Evolutionary conservation across 2,797 vertebrate genomes (phyloP).

Genomic region (Xiphophorus birchmanni): DNA sequence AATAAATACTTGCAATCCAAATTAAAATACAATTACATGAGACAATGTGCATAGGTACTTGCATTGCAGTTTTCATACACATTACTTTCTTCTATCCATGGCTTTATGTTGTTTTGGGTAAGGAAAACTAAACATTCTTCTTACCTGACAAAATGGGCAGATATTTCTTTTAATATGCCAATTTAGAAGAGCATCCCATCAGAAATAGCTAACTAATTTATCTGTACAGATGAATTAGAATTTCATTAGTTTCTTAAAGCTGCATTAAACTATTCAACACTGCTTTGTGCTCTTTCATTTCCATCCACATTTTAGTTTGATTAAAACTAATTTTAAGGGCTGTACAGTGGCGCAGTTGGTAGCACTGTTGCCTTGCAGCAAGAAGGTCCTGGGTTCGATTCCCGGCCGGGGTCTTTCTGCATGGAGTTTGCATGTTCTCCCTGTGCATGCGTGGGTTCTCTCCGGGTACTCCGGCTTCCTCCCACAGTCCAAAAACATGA

Average conservation of each 20-base stretch:
- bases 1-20: constrained; percentile 7
- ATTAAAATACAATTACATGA: neutral
- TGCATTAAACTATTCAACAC: constrained; percentile 22
- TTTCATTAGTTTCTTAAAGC: too few species aligned
- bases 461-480: too few species aligned
- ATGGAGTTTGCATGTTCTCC: too few species aligned
- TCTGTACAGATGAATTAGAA: constrained; percentile 20
- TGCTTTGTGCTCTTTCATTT: constrained; percentile 18
- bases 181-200: constrained; percentile 33
- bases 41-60: neutral
- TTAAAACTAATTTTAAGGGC: neutral
- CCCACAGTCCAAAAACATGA: too few species aligned
- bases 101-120: neutral
- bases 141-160: constrained; percentile 24
- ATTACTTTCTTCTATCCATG: constrained; percentile 1
- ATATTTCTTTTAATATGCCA: constrained; percentile 47
- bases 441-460: too few species aligned
- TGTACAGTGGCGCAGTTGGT: too few species aligned
- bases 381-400: too few species aligned
- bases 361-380: too few species aligned
- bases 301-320: constrained; percentile 14
- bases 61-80: neutral
- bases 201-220: constrained; percentile 9
- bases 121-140: constrained; percentile 13
- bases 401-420: too few species aligned